Conservation (phyloP, 2,888 invertebrate genomes). For the Carabus problematicus region DNA sequence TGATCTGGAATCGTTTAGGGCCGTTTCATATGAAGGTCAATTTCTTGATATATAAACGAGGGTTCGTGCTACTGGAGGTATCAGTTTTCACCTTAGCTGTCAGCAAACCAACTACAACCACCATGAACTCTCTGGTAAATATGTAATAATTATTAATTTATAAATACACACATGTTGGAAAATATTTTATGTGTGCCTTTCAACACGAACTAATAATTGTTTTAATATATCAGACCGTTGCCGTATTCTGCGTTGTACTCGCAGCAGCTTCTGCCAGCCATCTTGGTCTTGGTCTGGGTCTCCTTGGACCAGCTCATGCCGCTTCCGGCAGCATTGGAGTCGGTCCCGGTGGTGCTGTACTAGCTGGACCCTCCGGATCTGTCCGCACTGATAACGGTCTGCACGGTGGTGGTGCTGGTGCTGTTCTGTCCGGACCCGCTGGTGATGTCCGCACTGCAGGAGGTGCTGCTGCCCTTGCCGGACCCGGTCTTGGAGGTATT, state of each 20-base stretch:
- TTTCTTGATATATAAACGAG: constrained; percentile 28
- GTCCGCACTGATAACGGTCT: constrained; percentile 43
- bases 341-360: constrained; percentile 39
- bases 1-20: constrained; percentile 5
- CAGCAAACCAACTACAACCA: constrained; percentile 8
- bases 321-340: constrained; percentile 31
- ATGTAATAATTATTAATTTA: not conserved
- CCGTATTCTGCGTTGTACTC: constrained; percentile 26
- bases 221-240: constrained; percentile 20
- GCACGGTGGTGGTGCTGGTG: constrained; percentile 42
- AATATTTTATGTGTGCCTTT: too few relatives aligned
- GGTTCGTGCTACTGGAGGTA: not conserved
- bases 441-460: constrained; percentile 35
- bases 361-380: constrained; percentile 44
- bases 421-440: constrained; percentile 39
- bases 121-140: constrained; percentile 36
- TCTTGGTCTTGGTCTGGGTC: constrained; percentile 9
- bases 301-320: constrained; percentile 14
- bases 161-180: too few relatives aligned
- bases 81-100: constrained; percentile 26
- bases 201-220: not conserved
- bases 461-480: constrained; percentile 26
- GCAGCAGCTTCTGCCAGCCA: constrained; percentile 24
- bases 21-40: constrained; percentile 16
- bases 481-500: constrained; percentile 41